Conservation (phyloP, 2,888 invertebrate species). For the Prenolepis imparis region DNA sequence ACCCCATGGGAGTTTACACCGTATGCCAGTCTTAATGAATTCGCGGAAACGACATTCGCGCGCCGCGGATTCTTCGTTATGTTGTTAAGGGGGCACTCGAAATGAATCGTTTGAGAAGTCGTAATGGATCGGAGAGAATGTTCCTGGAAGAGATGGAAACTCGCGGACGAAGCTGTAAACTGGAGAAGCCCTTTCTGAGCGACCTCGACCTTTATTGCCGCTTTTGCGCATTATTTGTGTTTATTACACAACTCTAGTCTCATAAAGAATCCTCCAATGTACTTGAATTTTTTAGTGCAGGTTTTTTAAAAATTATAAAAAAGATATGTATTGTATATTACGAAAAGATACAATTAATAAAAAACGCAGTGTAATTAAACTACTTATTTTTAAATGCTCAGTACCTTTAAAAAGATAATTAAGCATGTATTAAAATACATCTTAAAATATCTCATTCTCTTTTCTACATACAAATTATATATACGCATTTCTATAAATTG, state of each 20-base stretch:
- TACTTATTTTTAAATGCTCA: too few species aligned
- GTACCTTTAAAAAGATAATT: too few species aligned
- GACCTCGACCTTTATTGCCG: background rate
- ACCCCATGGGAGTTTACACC: slow-evolving; percentile 41
- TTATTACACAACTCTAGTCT: background rate
- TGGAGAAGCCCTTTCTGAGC: slow-evolving; percentile 7
- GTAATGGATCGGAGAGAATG: slow-evolving; percentile 53
- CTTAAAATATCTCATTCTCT: too few species aligned
- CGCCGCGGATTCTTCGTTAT: slow-evolving; percentile 64
- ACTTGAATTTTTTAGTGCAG: background rate
- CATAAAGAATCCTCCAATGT: background rate
- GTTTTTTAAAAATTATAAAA: background rate
- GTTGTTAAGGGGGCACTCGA: slow-evolving; percentile 56
- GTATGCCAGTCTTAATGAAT: slow-evolving; percentile 69
- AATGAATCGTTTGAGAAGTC: slow-evolving; percentile 65
- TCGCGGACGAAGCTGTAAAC: slow-evolving; percentile 26
- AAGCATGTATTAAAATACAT: too few species aligned
- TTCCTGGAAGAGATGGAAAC: slow-evolving; percentile 66
- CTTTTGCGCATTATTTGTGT: background rate
- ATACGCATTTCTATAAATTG: too few species aligned
- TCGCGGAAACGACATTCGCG: slow-evolving; percentile 69
- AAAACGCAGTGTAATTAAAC: too few species aligned
- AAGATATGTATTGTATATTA: background rate
- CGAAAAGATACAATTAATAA: background rate
- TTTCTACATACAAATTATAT: too few species aligned